Evolutionary conservation across 1,140 invertebrate genomes (phyloP).

Genomic region (Neodiprion lecontei): DNA sequence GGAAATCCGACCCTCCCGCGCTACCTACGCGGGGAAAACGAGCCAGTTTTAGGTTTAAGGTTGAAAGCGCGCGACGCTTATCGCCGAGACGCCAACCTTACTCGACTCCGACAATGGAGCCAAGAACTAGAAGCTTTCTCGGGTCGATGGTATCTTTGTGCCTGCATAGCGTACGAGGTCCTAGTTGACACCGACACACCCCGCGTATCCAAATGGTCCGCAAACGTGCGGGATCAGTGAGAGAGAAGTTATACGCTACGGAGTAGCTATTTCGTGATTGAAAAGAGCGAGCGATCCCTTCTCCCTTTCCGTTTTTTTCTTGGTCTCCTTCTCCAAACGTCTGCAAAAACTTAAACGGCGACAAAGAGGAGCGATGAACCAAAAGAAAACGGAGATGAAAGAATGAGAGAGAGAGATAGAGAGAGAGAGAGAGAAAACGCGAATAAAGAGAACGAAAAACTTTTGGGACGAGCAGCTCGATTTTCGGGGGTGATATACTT

Average conservation of each 20-base stretch:
- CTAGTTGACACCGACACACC: not conserved
- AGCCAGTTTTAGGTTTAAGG: not conserved
- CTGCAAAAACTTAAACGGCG: not conserved
- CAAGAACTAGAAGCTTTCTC: not conserved
- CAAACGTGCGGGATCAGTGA: no score
- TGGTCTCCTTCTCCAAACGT: not conserved
- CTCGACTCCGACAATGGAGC: not conserved
- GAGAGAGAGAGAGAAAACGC: not conserved
- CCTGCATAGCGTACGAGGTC: not conserved
- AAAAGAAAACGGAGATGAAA: not conserved
- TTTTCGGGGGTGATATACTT: constrained; percentile 46
- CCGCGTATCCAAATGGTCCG: no score
- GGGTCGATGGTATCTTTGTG: constrained; percentile 2
- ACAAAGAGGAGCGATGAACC: not conserved
- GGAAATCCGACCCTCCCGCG: no score
- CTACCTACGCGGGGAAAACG: not conserved
- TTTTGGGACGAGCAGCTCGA: constrained; percentile 38
- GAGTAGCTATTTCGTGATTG: no score
- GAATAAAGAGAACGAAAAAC: no score
- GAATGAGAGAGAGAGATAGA: not conserved
- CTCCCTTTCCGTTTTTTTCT: no score
- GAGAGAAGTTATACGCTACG: no score
- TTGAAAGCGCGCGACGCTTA: not conserved
- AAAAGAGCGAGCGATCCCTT: not conserved
- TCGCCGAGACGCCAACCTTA: not conserved